Evolutionary conservation across 1,140 invertebrate genomes (phyloP), one percentile per base, ranked within the genome.

Genomic region (Samia ricini): DNA sequence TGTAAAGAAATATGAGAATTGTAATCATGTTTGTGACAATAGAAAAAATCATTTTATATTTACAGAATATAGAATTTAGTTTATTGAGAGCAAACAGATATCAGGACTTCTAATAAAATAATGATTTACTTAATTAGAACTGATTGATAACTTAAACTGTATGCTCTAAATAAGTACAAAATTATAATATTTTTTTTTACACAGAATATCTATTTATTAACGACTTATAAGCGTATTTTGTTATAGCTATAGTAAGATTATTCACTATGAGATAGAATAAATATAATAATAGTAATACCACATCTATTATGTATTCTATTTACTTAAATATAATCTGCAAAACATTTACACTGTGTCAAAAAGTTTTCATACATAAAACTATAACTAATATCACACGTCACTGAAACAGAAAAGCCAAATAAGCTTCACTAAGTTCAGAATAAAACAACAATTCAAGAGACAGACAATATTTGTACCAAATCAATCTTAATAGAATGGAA

Each of bases 341-440:
- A 7, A 55, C 2, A 55, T 5, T 19, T 19, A 26, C 26, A 15
- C 12, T 42, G 24, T 55, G 21, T 23, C 23, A 21, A 55, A 1
- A 23, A 23, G 10, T n/a, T 24, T 42, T 55, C 15, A 55, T 23
- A 55, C 21, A 23, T 22, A 55, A 55, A 20, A 20, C 19, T 23
- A 23, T 22, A 68, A 66, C 81, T 89, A 88, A 83, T 89, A 89
- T 89, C 85, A 89, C 87, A 89, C 79, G n/a, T 42, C 18, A 42
- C 33, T 21, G 51, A 52, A 26, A 36, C 29, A 36, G 19, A 57
- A 19, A 21, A 36, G 18, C 56, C 18, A 10, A 33, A 57, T 20
- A 20, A 21, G 51, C 51, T 22, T 23, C 7, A 10, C n/a, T 15
- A 55, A 5, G 52, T 24, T 24, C 52, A 23, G 52, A 55, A 55